These are phyloP conservation scores for Petroica traversi DNA, from an alignment of 2,113 vertebrate genomes.

Conservation along the genomic window DNA sequence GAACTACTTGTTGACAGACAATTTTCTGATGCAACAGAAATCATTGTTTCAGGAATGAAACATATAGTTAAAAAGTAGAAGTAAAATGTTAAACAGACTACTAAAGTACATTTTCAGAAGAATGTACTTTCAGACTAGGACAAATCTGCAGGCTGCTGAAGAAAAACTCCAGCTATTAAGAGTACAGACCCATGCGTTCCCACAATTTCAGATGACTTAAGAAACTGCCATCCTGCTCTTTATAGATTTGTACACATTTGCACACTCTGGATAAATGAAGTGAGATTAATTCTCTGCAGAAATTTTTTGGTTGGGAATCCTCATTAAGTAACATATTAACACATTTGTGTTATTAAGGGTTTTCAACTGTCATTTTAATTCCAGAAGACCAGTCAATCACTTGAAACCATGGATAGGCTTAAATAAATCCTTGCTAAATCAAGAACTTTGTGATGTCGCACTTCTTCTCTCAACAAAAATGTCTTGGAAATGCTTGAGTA, in stretches of 20 bases:
- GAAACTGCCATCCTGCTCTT: background rate
- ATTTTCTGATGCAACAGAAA: background rate
- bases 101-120: background rate
- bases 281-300: background rate
- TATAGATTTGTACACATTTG: background rate
- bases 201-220: background rate
- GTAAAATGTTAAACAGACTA: background rate
- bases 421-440: background rate
- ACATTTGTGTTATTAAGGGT: background rate
- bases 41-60: background rate
- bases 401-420: background rate
- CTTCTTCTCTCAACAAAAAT: background rate
- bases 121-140: background rate
- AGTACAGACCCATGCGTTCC: background rate
- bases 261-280: background rate
- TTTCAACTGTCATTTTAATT: background rate
- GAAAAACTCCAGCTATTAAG: background rate
- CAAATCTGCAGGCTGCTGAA: background rate
- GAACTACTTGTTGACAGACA: background rate
- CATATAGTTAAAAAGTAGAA: background rate
- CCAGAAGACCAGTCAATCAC: background rate
- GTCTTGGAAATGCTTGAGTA: background rate
- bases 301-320: background rate
- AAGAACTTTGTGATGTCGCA: background rate
- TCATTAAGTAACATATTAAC: background rate